Percentiles rank a stretch among this genome's conserved stretches.
Evolutionary conservation across 2,113 vertebrate species (phyloP).

Genomic region (Gasterosteus nipponicus): DNA sequence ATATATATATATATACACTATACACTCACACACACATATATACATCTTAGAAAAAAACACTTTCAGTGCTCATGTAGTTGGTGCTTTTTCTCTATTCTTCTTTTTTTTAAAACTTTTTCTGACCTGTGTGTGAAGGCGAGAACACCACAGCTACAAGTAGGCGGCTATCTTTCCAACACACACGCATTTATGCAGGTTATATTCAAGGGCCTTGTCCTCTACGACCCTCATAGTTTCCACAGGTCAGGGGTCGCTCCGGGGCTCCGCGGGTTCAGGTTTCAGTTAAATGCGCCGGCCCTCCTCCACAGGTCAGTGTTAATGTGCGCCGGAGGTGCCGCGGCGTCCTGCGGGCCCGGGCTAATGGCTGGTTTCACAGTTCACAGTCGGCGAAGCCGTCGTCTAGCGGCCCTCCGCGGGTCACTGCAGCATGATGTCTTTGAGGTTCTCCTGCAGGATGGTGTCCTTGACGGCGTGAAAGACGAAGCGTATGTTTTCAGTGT

Average conservation of each 20-base stretch:
- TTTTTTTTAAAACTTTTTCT: not conserved
- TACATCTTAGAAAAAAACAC: slow-evolving; percentile 49
- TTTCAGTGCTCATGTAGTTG: slow-evolving; percentile 62
- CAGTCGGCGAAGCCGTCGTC: slow-evolving; percentile 15
- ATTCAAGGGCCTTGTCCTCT: slow-evolving; percentile 30
- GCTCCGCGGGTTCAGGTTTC: slow-evolving; percentile 61
- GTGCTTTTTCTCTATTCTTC: slow-evolving; percentile 30
- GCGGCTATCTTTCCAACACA: slow-evolving; percentile 40
- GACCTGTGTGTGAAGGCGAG: slow-evolving; percentile 9
- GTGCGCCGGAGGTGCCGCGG: not conserved
- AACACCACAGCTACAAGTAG: slow-evolving; percentile 22
- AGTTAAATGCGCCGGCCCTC: slow-evolving; percentile 37
- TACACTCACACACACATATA: not conserved
- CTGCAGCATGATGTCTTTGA: slow-evolving; percentile 99
- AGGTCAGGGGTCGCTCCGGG: slow-evolving; percentile 27
- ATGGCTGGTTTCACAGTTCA: slow-evolving; percentile 55
- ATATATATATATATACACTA: slow-evolving; percentile 27
- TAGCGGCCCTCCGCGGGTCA: slow-evolving; percentile 71
- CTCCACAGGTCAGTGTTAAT: slow-evolving; percentile 51
- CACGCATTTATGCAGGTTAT: slow-evolving; percentile 53
- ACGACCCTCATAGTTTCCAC: slow-evolving; percentile 40
- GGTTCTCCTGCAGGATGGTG: slow-evolving; percentile 97
- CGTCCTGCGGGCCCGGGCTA: slow-evolving; percentile 9
- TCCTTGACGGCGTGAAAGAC: slow-evolving; percentile 98
- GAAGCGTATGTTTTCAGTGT: slow-evolving; percentile 98